Base-by-base conservation (phyloP, 1,140 invertebrate genomes). In the Galendromus occidentalis region DNA sequence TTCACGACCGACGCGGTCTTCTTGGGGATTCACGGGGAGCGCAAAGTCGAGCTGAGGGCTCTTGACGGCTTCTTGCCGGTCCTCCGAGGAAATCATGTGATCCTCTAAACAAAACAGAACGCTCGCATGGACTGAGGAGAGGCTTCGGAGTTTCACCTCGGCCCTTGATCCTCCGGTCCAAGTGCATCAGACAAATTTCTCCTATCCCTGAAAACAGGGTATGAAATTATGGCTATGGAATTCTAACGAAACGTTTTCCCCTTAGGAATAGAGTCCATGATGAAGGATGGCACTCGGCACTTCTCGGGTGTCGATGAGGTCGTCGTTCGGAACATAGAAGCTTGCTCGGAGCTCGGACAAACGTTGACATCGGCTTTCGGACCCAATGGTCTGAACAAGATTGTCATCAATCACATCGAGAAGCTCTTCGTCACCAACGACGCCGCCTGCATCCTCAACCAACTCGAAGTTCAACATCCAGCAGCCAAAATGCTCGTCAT, bases 391-490 rank as follows among this genome's bases (percentile, higher is more conserved):
- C 94, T 98, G 86, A 98, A 98, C 75, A 99, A 99, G 81, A 97
- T 99, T 86, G 85, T 99, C 7, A 98, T 99, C 41, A 99, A 99
- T 78, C 93, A 98, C 73, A 81, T 98, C 69, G 94, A 97, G 72
- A 98, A 98, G 74, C 81, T 98, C 66, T 98, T 98, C 80, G 88
- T 99, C 1, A 99, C 96, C 0, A 98, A 90, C 78, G 96, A 99
- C 83, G 96, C 95, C 44, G 94, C 90, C 0, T 98, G 95, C 0
- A 98, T 99, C 66, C 87, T 99, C 65, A 83, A 85, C 69, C 91
- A 98, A 75, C 76, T 98, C 17, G 91, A 97, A 79, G 87, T 99
- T 42, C 91, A 98, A 76, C 95, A 99, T 79, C 96, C 95, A 64
- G 95, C 95, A 55, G 96, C 93, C n/a, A 96, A 94, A 75, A 80